Base-by-base conservation (phyloP, 2,113 vertebrate genomes). In the Calonectris borealis region DNA sequence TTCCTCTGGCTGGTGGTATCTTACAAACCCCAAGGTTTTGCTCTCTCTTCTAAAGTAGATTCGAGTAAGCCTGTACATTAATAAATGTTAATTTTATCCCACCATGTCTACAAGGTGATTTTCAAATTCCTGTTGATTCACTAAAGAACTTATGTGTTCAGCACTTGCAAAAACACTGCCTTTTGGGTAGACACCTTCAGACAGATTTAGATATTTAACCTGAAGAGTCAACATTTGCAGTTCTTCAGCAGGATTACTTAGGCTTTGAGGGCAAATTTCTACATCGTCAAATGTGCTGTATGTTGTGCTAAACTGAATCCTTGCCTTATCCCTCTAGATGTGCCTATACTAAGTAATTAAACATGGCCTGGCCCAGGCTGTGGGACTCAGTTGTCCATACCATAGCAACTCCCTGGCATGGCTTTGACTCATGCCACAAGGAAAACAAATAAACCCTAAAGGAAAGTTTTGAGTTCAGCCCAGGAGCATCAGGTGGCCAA, bases 211-310 rank as follows among this genome's bases (percentile, higher is more conserved):
- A 46, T 61, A 17, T 72, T 94, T 89, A 91, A 79, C 89, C 66
- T 58, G 91, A 62, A 94, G 68, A 91, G 70, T 94, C 83, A 96
- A 96, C 88, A 91, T 94, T 90, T 93, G 62, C 81, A 85, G 46
- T 27, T 91, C 77, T 82, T 73, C 76, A 84, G 48, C 38, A 91
- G 86, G 65, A 92, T 82, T 86, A 89, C 61, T 54, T 32, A 81
- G 76, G 68, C 60, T 92, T 66, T 68, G 49, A 65, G 49, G 49
- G 49, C 52, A 54, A 42, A 61, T 14, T 84, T 65, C 61, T 57
- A 38, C 51, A 57, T 18, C 3, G 1, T 12, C 77, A 76, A 8
- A 65, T 25, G 27, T 3, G 11, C 44, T 57, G 31, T 25, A 7
- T 9, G 24, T 31, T 86, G 55, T 24, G 40, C 75, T 70, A 76